Conservation (phyloP, 2,888 invertebrate genomes). For the Lordiphosa andalusiaca region DNA sequence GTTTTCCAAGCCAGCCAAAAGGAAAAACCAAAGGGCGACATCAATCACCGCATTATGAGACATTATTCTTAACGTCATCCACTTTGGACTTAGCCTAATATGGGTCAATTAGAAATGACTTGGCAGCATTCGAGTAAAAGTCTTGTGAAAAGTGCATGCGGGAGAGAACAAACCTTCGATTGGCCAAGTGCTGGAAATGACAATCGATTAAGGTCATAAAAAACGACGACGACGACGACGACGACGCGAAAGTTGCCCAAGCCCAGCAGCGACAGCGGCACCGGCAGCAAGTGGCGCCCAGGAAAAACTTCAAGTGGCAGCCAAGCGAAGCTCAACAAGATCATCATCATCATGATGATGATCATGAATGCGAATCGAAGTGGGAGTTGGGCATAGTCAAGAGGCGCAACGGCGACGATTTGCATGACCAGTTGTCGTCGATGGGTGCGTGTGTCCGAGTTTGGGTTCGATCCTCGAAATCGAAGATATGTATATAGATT, state of each 20-base stretch:
- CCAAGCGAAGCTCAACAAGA: conserved; percentile 43
- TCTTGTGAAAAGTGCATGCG: conserved; percentile 24
- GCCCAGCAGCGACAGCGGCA: conserved; percentile 16
- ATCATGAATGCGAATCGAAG: conserved; percentile 12
- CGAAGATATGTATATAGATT: conserved; percentile 23
- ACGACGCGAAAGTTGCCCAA: conserved; percentile 25
- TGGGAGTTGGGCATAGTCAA: conserved; percentile 37
- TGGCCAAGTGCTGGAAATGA: conserved; percentile 52
- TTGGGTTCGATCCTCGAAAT: conserved; percentile 33
- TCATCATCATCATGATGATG: conserved; percentile 12
- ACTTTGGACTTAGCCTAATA: conserved; percentile 21
- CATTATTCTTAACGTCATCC: conserved; percentile 40
- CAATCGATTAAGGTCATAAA: conserved; percentile 68
- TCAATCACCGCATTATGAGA: conserved; percentile 64
- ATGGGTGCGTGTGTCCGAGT: conserved; percentile 55
- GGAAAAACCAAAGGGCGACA: conserved; percentile 56
- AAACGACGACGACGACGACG: conserved; percentile 17
- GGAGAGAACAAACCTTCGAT: conserved; percentile 29
- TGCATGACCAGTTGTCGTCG: conserved; percentile 62
- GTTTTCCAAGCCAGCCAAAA: not conserved
- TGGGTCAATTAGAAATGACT: conserved; percentile 72
- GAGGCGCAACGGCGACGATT: conserved; percentile 55
- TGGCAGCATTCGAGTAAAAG: conserved; percentile 64
- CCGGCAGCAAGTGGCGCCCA: conserved; percentile 36
- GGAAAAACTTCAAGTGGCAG: conserved; percentile 31